These are phyloP conservation scores for Pseudomyrmex sp. DNA, from an alignment of 1,140 invertebrate genomes.

Conservation along the genomic window DNA sequence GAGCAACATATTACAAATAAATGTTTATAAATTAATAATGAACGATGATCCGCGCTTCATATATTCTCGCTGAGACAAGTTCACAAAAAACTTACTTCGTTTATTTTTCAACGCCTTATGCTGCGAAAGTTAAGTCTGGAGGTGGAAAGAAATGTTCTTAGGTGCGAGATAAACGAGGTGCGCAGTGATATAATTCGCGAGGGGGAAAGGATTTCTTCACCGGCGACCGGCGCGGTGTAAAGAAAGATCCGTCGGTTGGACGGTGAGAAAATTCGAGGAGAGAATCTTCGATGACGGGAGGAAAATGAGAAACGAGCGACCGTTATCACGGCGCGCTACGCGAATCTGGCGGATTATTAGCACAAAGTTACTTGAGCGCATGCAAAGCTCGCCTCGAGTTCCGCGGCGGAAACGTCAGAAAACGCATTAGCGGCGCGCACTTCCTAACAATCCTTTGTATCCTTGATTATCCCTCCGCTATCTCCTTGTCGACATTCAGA, in stretches of 20 bases:
- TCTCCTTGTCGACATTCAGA: constrained; percentile 16
- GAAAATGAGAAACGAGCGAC: constrained; percentile 40
- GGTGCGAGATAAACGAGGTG: constrained; percentile 54
- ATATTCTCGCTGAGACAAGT: constrained; percentile 23
- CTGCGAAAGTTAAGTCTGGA: constrained; percentile 44
- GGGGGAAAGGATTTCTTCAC: not conserved
- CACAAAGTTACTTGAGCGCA: constrained; percentile 45
- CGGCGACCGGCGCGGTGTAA: not conserved
- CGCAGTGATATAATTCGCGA: constrained; percentile 41
- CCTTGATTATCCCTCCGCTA: constrained; percentile 22
- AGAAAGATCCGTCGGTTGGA: constrained; percentile 5
- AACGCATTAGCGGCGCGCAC: constrained; percentile 44
- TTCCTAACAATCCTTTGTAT: constrained; percentile 36
- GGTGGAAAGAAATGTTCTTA: constrained; percentile 26
- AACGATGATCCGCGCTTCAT: constrained; percentile 25
- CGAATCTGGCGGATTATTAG: constrained; percentile 53
- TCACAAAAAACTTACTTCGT: not conserved
- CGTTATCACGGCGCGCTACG: constrained; percentile 22
- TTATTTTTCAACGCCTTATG: constrained; percentile 36
- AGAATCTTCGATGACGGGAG: constrained; percentile 28
- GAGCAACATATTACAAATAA: not conserved
- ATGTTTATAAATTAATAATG: constrained; percentile 35
- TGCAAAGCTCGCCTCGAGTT: constrained; percentile 25
- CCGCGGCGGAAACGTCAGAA: constrained; percentile 35
- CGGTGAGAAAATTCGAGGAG: constrained; percentile 29